These are phyloP conservation scores for Anabacerthia variegaticeps DNA, from an alignment of 2,797 vertebrate species.

Conservation along the genomic window DNA sequence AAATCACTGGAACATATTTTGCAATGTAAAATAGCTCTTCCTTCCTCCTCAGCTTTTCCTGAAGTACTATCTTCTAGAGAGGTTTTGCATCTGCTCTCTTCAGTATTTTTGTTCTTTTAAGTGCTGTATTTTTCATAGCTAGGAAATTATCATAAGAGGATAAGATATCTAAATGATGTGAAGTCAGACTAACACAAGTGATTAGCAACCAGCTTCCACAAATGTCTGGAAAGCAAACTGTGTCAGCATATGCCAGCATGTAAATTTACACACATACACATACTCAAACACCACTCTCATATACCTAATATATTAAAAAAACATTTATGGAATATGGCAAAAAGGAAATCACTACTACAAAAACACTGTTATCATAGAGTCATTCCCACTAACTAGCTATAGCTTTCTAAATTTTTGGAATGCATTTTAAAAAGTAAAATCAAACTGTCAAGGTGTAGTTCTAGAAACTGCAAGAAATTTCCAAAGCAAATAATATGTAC, in stretches of 20 bases:
- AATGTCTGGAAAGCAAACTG: not conserved
- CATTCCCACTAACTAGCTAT: not conserved
- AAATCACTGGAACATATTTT: not conserved
- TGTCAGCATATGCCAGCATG: not conserved
- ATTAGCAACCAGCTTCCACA: not conserved
- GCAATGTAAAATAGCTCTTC: not conserved
- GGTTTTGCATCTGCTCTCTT: not conserved
- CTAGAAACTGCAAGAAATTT: constrained; percentile 71
- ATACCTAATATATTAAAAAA: constrained; percentile 10
- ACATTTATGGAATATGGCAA: not conserved
- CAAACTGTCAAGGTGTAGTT: constrained; percentile 42
- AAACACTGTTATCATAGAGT: not conserved
- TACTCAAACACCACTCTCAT: not conserved
- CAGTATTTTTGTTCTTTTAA: not conserved
- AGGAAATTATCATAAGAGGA: not conserved
- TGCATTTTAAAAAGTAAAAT: constrained; percentile 3
- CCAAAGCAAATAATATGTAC: constrained; percentile 63
- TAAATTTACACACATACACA: not conserved
- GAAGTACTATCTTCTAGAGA: not conserved
- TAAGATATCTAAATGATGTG: not conserved
- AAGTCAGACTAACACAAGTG: not conserved
- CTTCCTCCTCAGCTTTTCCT: not conserved
- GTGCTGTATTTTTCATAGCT: not conserved
- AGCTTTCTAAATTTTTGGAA: constrained; percentile 31
- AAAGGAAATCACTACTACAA: constrained; percentile 30